These are phyloP conservation scores for Antrozous pallidus DNA, from an alignment of 2,797 vertebrate genomes.

Conservation along the genomic window DNA sequence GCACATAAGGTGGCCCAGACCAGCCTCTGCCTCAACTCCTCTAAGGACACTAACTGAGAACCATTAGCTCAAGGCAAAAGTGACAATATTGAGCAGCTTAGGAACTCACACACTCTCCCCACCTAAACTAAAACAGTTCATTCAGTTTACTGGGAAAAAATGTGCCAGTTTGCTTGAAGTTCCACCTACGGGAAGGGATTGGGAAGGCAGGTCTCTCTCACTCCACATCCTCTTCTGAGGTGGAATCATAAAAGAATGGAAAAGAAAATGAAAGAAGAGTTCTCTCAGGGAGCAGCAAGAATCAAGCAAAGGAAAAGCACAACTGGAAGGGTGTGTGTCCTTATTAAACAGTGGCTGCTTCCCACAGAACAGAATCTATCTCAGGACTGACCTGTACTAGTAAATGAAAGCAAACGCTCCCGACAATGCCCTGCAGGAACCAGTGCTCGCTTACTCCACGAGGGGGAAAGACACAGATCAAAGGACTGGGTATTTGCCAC, in stretches of 20 bases:
- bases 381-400: not conserved
- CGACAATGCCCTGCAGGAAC: not conserved
- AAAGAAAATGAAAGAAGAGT: not conserved
- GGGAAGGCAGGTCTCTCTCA: not conserved
- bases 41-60: not conserved
- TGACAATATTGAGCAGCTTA: not conserved
- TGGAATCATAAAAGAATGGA: not conserved
- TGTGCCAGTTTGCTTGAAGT: not conserved
- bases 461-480: not conserved
- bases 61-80: not conserved
- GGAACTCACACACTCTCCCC: not conserved
- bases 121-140: not conserved
- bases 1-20: not conserved
- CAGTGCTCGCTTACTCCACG: not conserved
- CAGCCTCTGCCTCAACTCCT: not conserved
- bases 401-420: not conserved
- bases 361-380: not conserved
- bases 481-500: not conserved
- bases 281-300: not conserved
- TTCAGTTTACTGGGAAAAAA: not conserved
- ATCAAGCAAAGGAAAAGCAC: not conserved
- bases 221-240: not conserved
- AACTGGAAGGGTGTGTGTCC: not conserved
- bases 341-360: not conserved
- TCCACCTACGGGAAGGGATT: not conserved